Percentiles rank a stretch among this genome's conserved stretches.
Conservation (phyloP, 2,113 vertebrate species). For the Triplophysa rosa region DNA sequence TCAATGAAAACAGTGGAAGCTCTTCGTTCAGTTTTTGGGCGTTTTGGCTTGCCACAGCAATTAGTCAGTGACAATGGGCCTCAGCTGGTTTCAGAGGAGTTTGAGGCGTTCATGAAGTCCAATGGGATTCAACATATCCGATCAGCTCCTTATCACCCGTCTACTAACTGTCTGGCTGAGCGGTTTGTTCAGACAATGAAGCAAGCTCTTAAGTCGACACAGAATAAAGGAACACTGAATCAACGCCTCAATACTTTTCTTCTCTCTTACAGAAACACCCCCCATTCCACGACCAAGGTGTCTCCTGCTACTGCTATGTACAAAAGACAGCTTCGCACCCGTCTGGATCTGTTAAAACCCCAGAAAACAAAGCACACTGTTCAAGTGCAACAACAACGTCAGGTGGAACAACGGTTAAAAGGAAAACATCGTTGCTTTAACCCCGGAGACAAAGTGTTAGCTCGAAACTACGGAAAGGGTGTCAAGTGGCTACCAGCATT, state of each 20-base stretch:
- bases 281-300: conserved; percentile 40
- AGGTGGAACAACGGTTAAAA: neutral
- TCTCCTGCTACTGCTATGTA: conserved; percentile 10
- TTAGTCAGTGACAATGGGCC: conserved; percentile 44
- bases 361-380: neutral
- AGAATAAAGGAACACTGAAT: neutral
- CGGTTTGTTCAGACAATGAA: conserved; percentile 42
- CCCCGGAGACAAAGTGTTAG: conserved; percentile 26
- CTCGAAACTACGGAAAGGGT: neutral
- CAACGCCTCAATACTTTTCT: conserved; percentile 11
- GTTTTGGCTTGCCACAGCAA: conserved; percentile 28
- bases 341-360: conserved; percentile 40
- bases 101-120: conserved; percentile 13
- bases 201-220: conserved; percentile 19
- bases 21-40: neutral
- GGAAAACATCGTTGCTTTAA: neutral
- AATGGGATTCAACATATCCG: conserved; percentile 34
- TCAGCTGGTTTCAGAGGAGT: conserved; percentile 12
- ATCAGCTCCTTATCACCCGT: conserved; percentile 27
- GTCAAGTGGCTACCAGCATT: conserved; percentile 29
- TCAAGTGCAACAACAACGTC: neutral
- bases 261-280: conserved; percentile 29
- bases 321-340: conserved; percentile 23
- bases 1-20: neutral
- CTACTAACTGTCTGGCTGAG: conserved; percentile 17